Evolutionary conservation across 2,888 invertebrate species (phyloP), one percentile per base, ranked within the genome.

Genomic region (Allygus modestus): DNA sequence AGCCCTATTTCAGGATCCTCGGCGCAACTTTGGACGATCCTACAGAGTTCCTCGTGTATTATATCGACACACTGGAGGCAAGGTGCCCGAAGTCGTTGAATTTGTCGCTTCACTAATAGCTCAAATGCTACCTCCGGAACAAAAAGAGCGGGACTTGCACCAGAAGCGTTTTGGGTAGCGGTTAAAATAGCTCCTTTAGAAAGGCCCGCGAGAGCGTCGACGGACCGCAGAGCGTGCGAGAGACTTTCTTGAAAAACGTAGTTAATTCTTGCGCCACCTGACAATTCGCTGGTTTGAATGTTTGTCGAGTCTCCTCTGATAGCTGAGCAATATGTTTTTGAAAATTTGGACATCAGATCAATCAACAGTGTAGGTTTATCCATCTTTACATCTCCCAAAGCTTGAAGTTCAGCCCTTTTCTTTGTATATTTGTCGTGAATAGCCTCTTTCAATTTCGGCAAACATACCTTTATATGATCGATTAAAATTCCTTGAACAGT

Each of bases 161-260:
- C 93, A 7, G 93, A 94, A 2, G 94, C 93, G 91, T 94, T 94
- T 61, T 93, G 90, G 73, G 94, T 94, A 54, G 94, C 94, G 28
- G 94, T 94, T 33, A 94, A 89, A 85, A 94, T 93, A 87, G 94
- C 93, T 86, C 92, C 89, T 43, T 91, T 91, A 0, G 92, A 91
- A n/a, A 93, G 90, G 26, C 92, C 93, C 54, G 91, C 92, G 58
- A 94, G 89, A 0, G 94, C 93, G 88, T 94, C 92, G 58, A 94
- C 92, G 23, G 91, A 90, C 87, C 92, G 92, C 82, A 94, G 88
- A 0, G 93, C 92, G 84, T 91, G 89, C 5, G 92, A 92, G 89
- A 94, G 94, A 0, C 93, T 93, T 88, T 94, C 93, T 88, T 94
- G 93, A 89, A 94, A 94, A 86, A 94, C 94, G 89, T 93, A 94